Base-by-base conservation (phyloP, 2,797 vertebrate species). In the Sebastes hubbsi region DNA sequence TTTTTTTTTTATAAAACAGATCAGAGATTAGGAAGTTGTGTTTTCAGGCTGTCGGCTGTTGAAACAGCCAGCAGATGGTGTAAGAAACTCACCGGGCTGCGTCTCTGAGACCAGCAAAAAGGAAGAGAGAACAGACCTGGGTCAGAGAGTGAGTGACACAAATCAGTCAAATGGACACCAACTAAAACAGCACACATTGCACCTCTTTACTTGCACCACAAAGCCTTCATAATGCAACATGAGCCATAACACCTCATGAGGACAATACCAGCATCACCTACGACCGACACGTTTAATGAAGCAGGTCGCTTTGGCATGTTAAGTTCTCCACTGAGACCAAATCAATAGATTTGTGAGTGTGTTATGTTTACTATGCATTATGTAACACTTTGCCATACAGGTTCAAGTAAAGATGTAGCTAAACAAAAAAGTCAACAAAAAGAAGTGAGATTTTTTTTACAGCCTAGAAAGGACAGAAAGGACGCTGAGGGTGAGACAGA, bases 91-190 rank as follows among this genome's bases (percentile, higher is more conserved):
- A 99, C 98, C 97, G 98, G 98, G 92, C 98, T 99, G 94, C 97
- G 97, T 95, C 97, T 99, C 98, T 99, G 97, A 89, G 97, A 96
- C 95, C 97, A 97, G 98, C 97, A 96, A 96, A 97, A 97, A 95
- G 95, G 96, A 96, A 98, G 96, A 98, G 96, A 98, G 97, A 98
- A 98, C 92, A 99, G 95, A 98, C 96, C 97, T 97, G 96, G 93
- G 96, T 99, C 97, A 99, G 97, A 98, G 95, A 98, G 96, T 66
- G 96, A 97, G 96, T 81, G 88, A 97, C 94, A 97, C 94, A 96
- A 89, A 95, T 97, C 95, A 98, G 97, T 97, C 78, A 95, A 94
- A 92, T 93, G 91, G 88, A 91, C 92, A 89, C 73, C 58, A 86
- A 92, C 89, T 87, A 75, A 89, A 87, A 88, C 60, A 25, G 65